A percentile compares a stretch with the other conserved stretches of the same genome.
phyloP scores from a whole-genome alignment of 2,113 vertebrate genomes.

The Leptosomus discolor region DNA sequence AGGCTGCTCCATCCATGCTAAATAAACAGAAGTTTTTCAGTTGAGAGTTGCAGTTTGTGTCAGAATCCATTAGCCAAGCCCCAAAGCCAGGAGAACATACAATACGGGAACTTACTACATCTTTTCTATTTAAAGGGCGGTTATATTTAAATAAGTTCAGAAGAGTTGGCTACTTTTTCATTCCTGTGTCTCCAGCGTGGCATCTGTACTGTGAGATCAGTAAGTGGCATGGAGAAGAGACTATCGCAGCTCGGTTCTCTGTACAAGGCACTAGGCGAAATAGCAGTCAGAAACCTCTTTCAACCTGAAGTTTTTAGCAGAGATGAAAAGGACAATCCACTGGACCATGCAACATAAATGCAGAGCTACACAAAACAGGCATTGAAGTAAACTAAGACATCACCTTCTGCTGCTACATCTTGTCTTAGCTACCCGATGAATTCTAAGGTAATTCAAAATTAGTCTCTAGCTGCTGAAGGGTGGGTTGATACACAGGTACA shows the following conservation, averaged over 20 bases:
- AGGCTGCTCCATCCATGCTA: neutral
- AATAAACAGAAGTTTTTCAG: constrained; percentile 1
- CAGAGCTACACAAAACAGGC: neutral
- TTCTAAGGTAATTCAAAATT: neutral
- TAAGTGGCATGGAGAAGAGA: neutral
- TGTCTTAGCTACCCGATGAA: neutral
- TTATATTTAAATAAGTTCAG: neutral
- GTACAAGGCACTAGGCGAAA: neutral
- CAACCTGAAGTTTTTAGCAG: neutral
- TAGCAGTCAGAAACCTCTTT: neutral
- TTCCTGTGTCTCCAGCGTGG: neutral
- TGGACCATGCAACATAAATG: neutral
- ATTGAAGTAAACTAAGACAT: neutral
- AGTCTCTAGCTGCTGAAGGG: neutral
- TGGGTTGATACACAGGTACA: neutral
- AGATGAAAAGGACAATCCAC: neutral
- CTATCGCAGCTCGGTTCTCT: neutral
- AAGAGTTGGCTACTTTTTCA: neutral
- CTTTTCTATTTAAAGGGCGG: neutral
- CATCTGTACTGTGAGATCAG: neutral
- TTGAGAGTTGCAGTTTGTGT: neutral
- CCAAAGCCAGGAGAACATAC: neutral
- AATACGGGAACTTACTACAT: neutral
- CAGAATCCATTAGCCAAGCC: neutral
- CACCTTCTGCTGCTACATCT: neutral